Evolutionary conservation across 2,113 vertebrate genomes (phyloP).

Genomic region (Dipodomys spectabilis): DNA sequence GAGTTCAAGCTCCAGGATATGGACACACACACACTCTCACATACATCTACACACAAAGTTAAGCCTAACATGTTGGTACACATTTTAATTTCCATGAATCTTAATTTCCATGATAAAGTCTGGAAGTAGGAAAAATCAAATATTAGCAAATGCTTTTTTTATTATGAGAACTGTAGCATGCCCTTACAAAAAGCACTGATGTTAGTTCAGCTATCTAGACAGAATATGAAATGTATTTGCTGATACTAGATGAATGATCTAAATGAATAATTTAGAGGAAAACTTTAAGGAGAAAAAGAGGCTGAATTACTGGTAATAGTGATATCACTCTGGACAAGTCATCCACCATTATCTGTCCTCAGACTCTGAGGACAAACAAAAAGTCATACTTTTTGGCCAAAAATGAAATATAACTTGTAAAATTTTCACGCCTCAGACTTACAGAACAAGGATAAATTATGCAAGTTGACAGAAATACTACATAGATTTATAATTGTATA

Average conservation of each 20-base stretch:
- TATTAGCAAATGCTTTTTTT: background rate
- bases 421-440: background rate
- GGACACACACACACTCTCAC: no score
- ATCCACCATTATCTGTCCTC: background rate
- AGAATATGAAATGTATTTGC: background rate
- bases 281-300: background rate
- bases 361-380: background rate
- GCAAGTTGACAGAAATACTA: background rate
- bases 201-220: background rate
- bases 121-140: background rate
- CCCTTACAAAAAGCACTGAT: background rate
- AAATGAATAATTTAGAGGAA: slow-evolving; percentile 11
- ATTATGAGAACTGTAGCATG: slow-evolving; percentile 1
- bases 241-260: background rate
- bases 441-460: background rate
- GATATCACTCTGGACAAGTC: background rate
- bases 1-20: no score
- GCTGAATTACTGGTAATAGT: background rate
- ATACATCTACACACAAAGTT: no score
- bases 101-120: slow-evolving; percentile 31
- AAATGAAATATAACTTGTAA: background rate
- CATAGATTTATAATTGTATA: background rate
- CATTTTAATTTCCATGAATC: background rate
- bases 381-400: background rate
- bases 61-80: no score